phyloP scores from a whole-genome alignment of 2,113 vertebrate genomes.

The Butorides virescens region DNA sequence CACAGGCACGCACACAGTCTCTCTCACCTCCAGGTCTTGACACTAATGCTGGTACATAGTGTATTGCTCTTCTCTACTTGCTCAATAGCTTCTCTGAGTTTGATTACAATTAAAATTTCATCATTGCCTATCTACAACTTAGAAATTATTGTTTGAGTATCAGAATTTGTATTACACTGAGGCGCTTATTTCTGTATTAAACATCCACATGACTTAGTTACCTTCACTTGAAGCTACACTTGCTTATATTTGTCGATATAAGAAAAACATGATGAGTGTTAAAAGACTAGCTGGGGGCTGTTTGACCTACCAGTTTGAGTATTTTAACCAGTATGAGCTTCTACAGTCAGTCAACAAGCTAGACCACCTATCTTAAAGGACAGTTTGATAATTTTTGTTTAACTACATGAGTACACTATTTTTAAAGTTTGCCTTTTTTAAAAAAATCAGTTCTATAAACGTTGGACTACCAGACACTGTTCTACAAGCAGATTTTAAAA shows the following conservation, averaged over 20 bases:
- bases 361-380: neutral
- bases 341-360: neutral
- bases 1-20: conserved; percentile 52
- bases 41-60: neutral
- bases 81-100: neutral
- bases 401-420: neutral
- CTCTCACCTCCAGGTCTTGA: conserved; percentile 61
- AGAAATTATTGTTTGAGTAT: neutral
- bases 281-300: neutral
- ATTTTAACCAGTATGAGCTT: neutral
- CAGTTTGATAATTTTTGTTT: neutral
- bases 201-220: neutral
- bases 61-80: neutral
- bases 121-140: neutral
- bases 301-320: neutral
- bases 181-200: neutral
- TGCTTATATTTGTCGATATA: neutral
- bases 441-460: neutral
- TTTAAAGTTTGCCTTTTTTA: neutral
- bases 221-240: neutral
- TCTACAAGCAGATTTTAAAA: neutral
- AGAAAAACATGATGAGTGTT: neutral
- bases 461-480: neutral
- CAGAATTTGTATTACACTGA: neutral
- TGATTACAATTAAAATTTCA: neutral